phyloP scores from a whole-genome alignment of 1,140 invertebrate genomes.

The Phenacoccus solenopsis region DNA sequence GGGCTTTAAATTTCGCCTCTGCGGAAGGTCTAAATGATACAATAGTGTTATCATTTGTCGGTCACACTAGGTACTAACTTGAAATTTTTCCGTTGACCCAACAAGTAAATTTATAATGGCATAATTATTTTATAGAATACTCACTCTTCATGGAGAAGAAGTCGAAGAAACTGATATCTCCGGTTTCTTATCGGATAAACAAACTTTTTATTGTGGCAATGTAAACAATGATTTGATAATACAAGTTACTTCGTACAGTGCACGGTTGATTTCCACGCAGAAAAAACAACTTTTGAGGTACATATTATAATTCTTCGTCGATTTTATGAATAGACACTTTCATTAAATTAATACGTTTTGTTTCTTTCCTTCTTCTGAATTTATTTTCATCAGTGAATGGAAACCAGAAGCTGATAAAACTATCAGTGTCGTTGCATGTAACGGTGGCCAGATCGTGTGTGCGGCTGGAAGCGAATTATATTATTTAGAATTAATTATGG shows the following conservation, averaged over 20 bases:
- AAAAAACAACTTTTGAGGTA: constrained; percentile 47
- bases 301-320: neutral
- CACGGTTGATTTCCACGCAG: constrained; percentile 51
- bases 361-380: neutral
- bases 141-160: constrained; percentile 28
- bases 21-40: constrained; percentile 64
- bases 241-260: constrained; percentile 63
- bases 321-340: neutral
- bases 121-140: constrained; percentile 22
- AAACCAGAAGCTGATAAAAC: constrained; percentile 53
- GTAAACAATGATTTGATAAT: constrained; percentile 69
- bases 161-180: constrained; percentile 90
- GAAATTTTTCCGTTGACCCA: neutral
- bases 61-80: constrained; percentile 58
- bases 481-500: constrained; percentile 68
- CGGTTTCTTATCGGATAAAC: constrained; percentile 78
- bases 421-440: constrained; percentile 81
- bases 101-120: neutral
- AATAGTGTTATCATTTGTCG: constrained; percentile 84
- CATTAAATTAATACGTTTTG: too few relatives aligned
- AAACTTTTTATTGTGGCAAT: constrained; percentile 88
- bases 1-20: constrained; percentile 67
- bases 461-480: constrained; percentile 79
- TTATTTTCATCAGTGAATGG: constrained; percentile 55
- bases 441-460: constrained; percentile 67